Percentiles rank a stretch among this genome's conserved stretches.
These are phyloP conservation scores for Rattus norvegicus DNA, from an alignment of 2,113 vertebrate species.

Conservation along the genomic window GRCr8 NC_086033.1:58944501-58945000, in stretches of 20 bases:
- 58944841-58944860: constrained; percentile 23
- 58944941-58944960: not conserved
- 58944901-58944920: constrained; percentile 49
- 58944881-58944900: constrained; percentile 43
- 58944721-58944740: constrained; percentile 51
- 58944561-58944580: too few relatives aligned
- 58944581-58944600: not conserved
- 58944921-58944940: not conserved
- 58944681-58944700: not conserved
- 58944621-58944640: constrained; percentile 20
- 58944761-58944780: constrained; percentile 71
- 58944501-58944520: not conserved
- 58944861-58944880: constrained; percentile 62
- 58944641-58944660: constrained; percentile 44
- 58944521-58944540: not conserved
- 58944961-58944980: not conserved
- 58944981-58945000: constrained; percentile 12
- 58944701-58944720: constrained; percentile 41
- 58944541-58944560: not conserved
- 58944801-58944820: not conserved
- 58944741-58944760: constrained; percentile 55
- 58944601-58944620: constrained; percentile 11
- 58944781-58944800: constrained; percentile 38
- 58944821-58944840: constrained; percentile 53
- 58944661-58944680: constrained; percentile 57